Conservation (phyloP, 2,888 invertebrate genomes). For the Limnephilus rhombicus region DNA sequence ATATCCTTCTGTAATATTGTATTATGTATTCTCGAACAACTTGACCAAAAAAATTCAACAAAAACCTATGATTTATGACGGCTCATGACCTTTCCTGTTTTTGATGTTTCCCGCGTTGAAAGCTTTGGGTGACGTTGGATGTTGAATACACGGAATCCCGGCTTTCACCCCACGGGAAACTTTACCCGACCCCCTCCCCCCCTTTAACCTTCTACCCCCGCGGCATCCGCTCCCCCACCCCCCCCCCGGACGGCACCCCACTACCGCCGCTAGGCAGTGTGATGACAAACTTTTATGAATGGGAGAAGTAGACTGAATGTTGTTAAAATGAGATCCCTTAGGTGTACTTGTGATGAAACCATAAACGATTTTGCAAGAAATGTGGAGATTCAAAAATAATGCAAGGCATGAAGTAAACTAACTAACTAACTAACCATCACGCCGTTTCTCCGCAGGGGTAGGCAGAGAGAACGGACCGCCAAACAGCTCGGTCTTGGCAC, state of each 20-base stretch:
- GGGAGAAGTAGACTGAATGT: slow-evolving; percentile 55
- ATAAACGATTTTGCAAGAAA: no score
- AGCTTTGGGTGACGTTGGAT: slow-evolving; percentile 59
- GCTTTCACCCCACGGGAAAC: slow-evolving; percentile 2
- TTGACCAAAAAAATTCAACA: background rate
- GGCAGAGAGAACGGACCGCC: no score
- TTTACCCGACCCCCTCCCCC: slow-evolving; percentile 17
- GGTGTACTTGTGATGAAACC: no score
- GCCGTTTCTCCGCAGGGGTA: no score
- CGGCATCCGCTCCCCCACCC: background rate
- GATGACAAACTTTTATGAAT: slow-evolving; percentile 67
- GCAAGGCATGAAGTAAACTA: no score
- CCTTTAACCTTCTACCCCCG: background rate
- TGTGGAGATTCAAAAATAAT: no score
- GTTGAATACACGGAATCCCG: slow-evolving; percentile 49
- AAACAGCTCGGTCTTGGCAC: no score
- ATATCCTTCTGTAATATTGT: background rate
- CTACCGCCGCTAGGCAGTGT: slow-evolving; percentile 41
- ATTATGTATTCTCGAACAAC: background rate
- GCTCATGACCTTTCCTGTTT: slow-evolving; percentile 2
- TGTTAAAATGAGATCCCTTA: no score
- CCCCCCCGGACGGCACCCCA: background rate
- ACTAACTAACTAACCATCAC: no score
- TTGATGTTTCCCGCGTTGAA: slow-evolving; percentile 42
- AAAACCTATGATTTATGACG: background rate